Conservation (phyloP, 2,888 invertebrate species). For the Drosophila peninsularis region DNA sequence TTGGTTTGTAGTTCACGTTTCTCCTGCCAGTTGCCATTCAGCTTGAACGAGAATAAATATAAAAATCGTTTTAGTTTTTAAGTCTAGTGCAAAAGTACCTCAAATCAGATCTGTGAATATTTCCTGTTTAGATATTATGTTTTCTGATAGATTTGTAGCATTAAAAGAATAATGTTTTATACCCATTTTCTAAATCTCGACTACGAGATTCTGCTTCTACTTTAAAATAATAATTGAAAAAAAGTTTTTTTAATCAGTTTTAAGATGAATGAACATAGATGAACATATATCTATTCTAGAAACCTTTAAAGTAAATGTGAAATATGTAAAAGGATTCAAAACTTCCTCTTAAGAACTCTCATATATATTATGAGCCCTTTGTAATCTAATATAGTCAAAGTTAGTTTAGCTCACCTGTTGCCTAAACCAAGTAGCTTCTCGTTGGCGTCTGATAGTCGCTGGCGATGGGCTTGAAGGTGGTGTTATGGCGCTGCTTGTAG, state of each 20-base stretch:
- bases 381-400: not conserved
- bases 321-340: too few relatives aligned
- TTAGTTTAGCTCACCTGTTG: conserved; percentile 10
- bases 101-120: conserved; percentile 15
- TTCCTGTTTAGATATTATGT: not conserved
- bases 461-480: conserved; percentile 81
- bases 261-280: too few relatives aligned
- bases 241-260: too few relatives aligned
- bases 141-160: not conserved
- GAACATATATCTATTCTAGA: too few relatives aligned
- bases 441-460: conserved; percentile 81
- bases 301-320: too few relatives aligned
- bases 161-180: conserved; percentile 23
- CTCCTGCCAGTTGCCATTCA: conserved; percentile 2
- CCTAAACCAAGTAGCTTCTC: conserved; percentile 81
- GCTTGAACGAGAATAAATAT: conserved; percentile 13
- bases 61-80: conserved; percentile 4
- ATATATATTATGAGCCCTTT: too few relatives aligned
- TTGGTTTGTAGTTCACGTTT: conserved; percentile 40
- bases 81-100: conserved; percentile 30
- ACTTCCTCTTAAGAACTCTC: too few relatives aligned
- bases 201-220: too few relatives aligned
- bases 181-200: not conserved
- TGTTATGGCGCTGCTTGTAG: conserved; percentile 81
- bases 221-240: too few relatives aligned